A percentile compares a stretch with the other conserved stretches of the same genome.
Conservation (phyloP, 2,888 invertebrate species). For the Leucozona laternaria region DNA sequence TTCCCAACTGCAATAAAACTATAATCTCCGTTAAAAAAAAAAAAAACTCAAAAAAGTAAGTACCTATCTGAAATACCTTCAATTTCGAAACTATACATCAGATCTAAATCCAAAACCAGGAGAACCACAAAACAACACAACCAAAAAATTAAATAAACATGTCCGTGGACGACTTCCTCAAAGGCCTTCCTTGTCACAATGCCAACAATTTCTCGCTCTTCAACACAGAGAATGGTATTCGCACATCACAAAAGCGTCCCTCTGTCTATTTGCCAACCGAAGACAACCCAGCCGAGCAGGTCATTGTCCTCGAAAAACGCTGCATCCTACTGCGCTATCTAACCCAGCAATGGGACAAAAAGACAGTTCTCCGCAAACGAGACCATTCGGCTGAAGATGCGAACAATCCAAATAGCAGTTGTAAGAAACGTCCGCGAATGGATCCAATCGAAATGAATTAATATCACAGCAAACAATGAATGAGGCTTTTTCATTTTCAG, state of each 20-base stretch:
- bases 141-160: constrained; percentile 73
- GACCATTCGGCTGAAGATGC: constrained; percentile 78
- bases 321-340: constrained; percentile 96
- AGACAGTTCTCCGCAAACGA: constrained; percentile 84
- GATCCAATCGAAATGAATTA: constrained; percentile 80
- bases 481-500: constrained; percentile 41
- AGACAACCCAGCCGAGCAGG: constrained; percentile 97
- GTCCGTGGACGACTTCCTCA: constrained; percentile 95
- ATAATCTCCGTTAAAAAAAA: too few relatives aligned
- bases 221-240: constrained; percentile 93
- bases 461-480: constrained; percentile 35
- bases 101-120: neutral
- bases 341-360: constrained; percentile 98
- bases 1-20: neutral
- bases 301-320: constrained; percentile 97
- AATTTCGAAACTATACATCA: neutral
- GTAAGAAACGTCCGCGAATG: constrained; percentile 82
- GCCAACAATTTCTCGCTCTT: constrained; percentile 96
- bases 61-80: neutral
- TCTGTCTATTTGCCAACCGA: constrained; percentile 96
- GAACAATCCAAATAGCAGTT: constrained; percentile 77
- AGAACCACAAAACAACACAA: constrained; percentile 43
- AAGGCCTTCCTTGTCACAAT: constrained; percentile 95
- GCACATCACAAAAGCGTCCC: constrained; percentile 93
- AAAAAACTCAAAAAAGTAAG: neutral